A percentile compares a stretch with the other conserved stretches of the same genome.
These are phyloP conservation scores for Turdus rufiventris DNA, from an alignment of 2,113 vertebrate species.

Conservation along the genomic window DNA sequence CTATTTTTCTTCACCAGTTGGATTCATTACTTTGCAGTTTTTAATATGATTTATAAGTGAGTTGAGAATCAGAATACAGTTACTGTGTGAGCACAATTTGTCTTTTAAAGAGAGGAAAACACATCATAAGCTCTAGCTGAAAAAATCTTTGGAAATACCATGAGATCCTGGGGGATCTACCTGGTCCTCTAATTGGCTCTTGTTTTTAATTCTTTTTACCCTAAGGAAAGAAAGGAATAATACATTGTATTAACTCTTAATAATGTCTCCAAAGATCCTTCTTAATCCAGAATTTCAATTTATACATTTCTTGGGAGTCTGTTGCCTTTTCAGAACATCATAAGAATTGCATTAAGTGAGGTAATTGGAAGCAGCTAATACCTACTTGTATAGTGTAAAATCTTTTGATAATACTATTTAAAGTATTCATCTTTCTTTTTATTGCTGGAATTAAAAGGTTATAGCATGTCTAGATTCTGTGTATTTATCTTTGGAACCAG, in stretches of 20 bases:
- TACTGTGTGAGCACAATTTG: neutral
- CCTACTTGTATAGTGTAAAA: neutral
- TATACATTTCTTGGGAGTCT: neutral
- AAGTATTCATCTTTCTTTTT: conserved; percentile 2
- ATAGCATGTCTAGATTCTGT: neutral
- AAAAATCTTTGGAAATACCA: neutral
- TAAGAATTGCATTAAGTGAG: neutral
- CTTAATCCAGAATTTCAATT: conserved; percentile 23
- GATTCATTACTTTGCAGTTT: neutral
- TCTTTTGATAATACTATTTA: neutral
- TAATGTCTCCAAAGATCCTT: conserved; percentile 1
- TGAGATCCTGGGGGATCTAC: neutral
- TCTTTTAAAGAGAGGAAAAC: neutral
- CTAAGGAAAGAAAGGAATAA: neutral
- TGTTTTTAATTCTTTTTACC: neutral
- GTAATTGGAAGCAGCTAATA: neutral
- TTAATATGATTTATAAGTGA: neutral
- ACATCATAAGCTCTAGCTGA: neutral
- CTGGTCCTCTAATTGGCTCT: neutral
- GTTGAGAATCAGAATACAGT: neutral
- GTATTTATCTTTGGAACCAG: neutral
- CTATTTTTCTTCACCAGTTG: neutral
- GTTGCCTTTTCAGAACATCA: neutral
- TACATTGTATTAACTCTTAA: neutral
- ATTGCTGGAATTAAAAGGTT: conserved; percentile 16